phyloP scores from a whole-genome alignment of 2,797 vertebrate species.

The Siniperca scherzeri region DNA sequence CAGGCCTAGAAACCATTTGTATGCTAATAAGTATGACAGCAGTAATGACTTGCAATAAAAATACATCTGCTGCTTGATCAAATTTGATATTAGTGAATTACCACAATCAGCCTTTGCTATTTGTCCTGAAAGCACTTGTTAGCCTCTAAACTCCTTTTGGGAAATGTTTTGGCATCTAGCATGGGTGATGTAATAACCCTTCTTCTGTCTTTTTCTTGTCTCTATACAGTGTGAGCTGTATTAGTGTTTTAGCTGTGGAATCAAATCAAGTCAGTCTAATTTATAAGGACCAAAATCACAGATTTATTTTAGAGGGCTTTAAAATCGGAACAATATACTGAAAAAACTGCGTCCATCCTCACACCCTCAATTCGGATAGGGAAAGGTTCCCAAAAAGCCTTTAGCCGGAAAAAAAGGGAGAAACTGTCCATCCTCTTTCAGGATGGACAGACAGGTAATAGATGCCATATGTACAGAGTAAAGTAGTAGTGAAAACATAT shows the following conservation, averaged over 20 bases:
- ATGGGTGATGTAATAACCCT: slow-evolving; percentile 49
- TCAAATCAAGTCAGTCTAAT: slow-evolving; percentile 16
- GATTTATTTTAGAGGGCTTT: not conserved
- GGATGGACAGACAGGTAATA: not conserved
- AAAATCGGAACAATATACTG: not conserved
- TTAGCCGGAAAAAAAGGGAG: not conserved
- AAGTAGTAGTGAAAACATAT: not conserved
- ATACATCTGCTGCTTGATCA: slow-evolving; percentile 85
- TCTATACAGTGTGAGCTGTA: slow-evolving; percentile 16
- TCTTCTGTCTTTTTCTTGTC: slow-evolving; percentile 24
- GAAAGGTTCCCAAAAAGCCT: not conserved
- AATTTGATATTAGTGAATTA: slow-evolving; percentile 80
- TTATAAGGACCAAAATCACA: not conserved
- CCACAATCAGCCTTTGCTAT: slow-evolving; percentile 71
- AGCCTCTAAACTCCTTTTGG: slow-evolving; percentile 60
- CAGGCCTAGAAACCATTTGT: slow-evolving; percentile 83
- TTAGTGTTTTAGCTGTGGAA: slow-evolving; percentile 13
- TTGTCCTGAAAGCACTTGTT: slow-evolving; percentile 75
- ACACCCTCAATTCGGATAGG: not conserved
- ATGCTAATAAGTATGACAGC: slow-evolving; percentile 86
- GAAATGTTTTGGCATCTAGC: slow-evolving; percentile 64
- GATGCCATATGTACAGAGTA: not conserved
- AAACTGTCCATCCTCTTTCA: not conserved
- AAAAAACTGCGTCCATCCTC: not conserved
- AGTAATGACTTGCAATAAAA: slow-evolving; percentile 84